phyloP scores from a whole-genome alignment of 2,113 vertebrate genomes.

The Psammodynastes pulverulentus region DNA sequence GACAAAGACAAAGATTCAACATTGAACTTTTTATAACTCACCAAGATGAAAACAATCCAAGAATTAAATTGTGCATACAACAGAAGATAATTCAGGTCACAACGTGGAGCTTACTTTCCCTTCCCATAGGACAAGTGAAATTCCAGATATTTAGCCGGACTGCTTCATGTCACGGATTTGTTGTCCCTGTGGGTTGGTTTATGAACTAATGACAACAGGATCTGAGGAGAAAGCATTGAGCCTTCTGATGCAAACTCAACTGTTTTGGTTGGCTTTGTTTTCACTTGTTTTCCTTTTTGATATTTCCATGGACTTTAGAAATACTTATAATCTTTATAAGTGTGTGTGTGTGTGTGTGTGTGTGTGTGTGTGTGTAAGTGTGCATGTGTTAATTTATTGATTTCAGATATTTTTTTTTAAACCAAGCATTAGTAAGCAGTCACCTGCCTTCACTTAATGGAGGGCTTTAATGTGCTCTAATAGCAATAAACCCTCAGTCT shows the following conservation, averaged over 20 bases:
- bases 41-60: background rate
- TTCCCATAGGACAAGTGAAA: background rate
- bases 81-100: constrained; percentile 29
- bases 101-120: background rate
- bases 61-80: constrained; percentile 1
- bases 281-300: constrained; percentile 28
- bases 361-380: constrained; percentile 35
- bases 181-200: background rate
- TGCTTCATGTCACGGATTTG: background rate
- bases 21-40: background rate
- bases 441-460: constrained; percentile 27
- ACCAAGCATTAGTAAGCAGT: constrained; percentile 13
- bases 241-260: background rate
- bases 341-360: constrained; percentile 12
- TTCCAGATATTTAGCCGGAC: background rate
- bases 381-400: constrained; percentile 51
- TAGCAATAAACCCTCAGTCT: constrained; percentile 32
- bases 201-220: background rate
- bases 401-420: constrained; percentile 51
- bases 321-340: constrained; percentile 33
- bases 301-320: constrained; percentile 54
- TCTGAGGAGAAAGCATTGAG: background rate
- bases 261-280: background rate
- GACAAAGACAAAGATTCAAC: background rate
- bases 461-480: constrained; percentile 51